phyloP scores from a whole-genome alignment of 1,140 invertebrate genomes.

The Metopolophium dirhodum region DNA sequence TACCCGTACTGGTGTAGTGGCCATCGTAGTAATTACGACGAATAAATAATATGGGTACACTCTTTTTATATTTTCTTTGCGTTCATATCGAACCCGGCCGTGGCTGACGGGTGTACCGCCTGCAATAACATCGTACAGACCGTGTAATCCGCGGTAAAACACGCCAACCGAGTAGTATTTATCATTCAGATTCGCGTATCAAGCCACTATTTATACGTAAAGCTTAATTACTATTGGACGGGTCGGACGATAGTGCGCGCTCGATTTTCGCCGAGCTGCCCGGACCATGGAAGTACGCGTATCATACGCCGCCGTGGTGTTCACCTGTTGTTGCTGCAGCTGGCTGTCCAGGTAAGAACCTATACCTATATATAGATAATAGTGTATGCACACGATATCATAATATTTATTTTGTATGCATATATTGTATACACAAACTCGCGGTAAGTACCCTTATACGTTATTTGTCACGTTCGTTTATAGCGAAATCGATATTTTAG shows the following conservation, averaged over 20 bases:
- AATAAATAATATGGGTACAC: not conserved
- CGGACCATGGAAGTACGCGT: slow-evolving; percentile 1
- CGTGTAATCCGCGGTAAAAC: no score
- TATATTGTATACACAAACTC: not conserved
- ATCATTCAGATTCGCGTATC: no score
- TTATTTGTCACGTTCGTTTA: not conserved
- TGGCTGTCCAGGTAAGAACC: not conserved
- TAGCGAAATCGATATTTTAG: not conserved
- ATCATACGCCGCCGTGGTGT: not conserved
- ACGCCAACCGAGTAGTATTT: no score
- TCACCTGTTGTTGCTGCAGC: not conserved
- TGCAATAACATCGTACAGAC: no score
- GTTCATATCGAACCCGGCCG: not conserved
- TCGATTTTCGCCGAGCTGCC: not conserved
- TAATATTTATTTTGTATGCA: not conserved
- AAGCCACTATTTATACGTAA: no score
- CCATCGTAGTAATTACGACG: not conserved
- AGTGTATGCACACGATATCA: not conserved
- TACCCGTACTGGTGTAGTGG: no score
- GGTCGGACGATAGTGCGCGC: not conserved
- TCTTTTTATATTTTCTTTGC: not conserved
- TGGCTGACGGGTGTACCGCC: no score
- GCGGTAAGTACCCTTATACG: not conserved
- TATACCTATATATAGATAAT: not conserved
- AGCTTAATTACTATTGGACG: no score